phyloP scores from a whole-genome alignment of 64 coral and sea anemone genomes.

The Dendronephthya gigantea region DNA sequence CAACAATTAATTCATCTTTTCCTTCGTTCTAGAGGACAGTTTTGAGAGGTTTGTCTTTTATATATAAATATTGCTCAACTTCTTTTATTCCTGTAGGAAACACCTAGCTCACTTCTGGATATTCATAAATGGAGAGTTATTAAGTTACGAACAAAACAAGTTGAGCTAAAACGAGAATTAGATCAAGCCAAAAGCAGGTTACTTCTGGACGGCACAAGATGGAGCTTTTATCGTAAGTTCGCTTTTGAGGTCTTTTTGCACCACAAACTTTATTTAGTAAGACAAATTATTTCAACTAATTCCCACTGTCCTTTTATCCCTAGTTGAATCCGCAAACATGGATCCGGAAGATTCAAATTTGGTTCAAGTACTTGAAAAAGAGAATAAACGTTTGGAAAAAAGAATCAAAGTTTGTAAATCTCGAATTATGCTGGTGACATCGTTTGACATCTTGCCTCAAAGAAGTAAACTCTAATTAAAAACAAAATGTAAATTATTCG shows the following conservation, averaged over 20 bases:
- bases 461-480: conserved; percentile 14
- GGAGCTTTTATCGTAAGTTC: conserved; percentile 84
- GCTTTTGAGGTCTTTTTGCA: not conserved
- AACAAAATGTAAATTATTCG: not conserved
- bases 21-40: no score
- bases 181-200: conserved; percentile 54
- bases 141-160: conserved; percentile 51
- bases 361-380: conserved; percentile 61
- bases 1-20: no score
- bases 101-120: not conserved
- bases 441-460: conserved; percentile 50
- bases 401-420: conserved; percentile 78
- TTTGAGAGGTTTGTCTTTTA: not conserved
- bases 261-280: not conserved
- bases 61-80: not conserved
- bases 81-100: not conserved
- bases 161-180: conserved; percentile 59
- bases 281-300: not conserved
- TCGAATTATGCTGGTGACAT: conserved; percentile 94
- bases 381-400: conserved; percentile 60
- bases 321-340: conserved; percentile 66
- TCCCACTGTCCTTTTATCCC: not conserved
- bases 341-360: conserved; percentile 60
- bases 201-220: conserved; percentile 67
- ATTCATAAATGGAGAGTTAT: conserved; percentile 9